Base-by-base conservation (phyloP, 2,888 invertebrate species). In the Dicranocentrus wangi region DNA sequence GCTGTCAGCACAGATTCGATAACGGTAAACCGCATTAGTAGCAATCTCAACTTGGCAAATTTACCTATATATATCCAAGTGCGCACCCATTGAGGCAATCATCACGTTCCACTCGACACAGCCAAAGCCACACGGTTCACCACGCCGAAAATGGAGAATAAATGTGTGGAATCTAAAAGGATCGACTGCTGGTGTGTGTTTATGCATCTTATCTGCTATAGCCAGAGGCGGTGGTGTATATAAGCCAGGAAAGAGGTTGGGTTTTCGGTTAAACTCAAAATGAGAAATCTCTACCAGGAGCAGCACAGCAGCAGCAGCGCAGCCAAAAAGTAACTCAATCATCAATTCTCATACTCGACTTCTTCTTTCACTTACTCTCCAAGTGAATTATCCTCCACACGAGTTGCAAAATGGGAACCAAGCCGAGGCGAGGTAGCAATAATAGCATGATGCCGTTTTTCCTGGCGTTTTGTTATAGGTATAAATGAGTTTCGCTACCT, bases 261-360 rank as follows among this genome's bases (percentile, higher is more conserved):
- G 47, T 55, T 15, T 51, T 51, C 15, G 15, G 61, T 61, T 61
- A 61, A 19, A n/a, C 19, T n/a, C 7, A 61, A 61, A 61, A 61
- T 61, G 61, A 61, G 32, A 28, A 61, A 61, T 61, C 61, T 15
- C 32, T 27, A 61, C 61, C 10, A 27, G 60, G 55, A 21, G 47
- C 55, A 55, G 19, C 21, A 17, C 55, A 55, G 21, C 53, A 21
- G 1, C 1, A 13, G 3, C 23, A 58, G 51, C 23, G 15, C 25
- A 58, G n/a, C 58, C 15, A 32, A 21, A 10, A 60, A 60, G 60
- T 61, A 61, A 61, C 61, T 61, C 61, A 61, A 61, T 61, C 61
- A 32, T 32, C 61, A 32, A 15, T 25, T 55, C 25, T 17, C 51
- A 51, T 47, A 19, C 51, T 17, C 51, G n/a, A 17, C 19, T 17